Base-by-base conservation (phyloP, 1,140 invertebrate species). In the Cyclina sinensis region DNA sequence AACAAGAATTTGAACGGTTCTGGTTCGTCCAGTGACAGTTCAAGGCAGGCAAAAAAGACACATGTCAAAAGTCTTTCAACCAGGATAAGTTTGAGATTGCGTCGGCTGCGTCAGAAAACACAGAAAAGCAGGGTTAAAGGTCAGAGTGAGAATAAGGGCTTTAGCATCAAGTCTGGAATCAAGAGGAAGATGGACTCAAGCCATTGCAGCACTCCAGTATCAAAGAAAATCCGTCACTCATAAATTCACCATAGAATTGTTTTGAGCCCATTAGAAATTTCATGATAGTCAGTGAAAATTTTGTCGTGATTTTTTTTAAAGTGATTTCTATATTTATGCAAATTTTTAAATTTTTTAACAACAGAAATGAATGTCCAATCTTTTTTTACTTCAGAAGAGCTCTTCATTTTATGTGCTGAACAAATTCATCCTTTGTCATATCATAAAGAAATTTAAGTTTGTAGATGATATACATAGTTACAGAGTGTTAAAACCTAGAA, bases 51-150 rank as follows among this genome's bases (percentile, higher is more conserved):
- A 9, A 88, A 88, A 51, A 88, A 88, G 37, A 12, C 32, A 16
- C 48, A 78, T 35, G 39, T 0, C 4, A 80, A 80, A 46, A 88
- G 86, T 73, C 78, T 88, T 32, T 70, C 86, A 18, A 88, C 76
- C 27, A 88, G 86, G 51, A 88, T 88, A n/a, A 88, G 86, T 70
- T 16, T 88, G 32, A 65, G 86, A 39, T 39, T 88, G 30, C 76
- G 86, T 9, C 30, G 86, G 46, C 21, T 88, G n/a, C 51, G 86
- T 27, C 86, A 88, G 62, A 88, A 80, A 32, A 70, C 74, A 0
- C 48, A 80, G 76, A 80, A 54, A 14, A 30, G 32, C 7, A 88
- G 70, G 54, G 9, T 62, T 14, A 70, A 51, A 35, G 24, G 32
- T 51, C 76, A 51, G 0, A 35, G 39, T 30, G 86, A 88, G 46